These are phyloP conservation scores for Cololabis saira DNA, from an alignment of 2,113 vertebrate species.

Conservation along the genomic window DNA sequence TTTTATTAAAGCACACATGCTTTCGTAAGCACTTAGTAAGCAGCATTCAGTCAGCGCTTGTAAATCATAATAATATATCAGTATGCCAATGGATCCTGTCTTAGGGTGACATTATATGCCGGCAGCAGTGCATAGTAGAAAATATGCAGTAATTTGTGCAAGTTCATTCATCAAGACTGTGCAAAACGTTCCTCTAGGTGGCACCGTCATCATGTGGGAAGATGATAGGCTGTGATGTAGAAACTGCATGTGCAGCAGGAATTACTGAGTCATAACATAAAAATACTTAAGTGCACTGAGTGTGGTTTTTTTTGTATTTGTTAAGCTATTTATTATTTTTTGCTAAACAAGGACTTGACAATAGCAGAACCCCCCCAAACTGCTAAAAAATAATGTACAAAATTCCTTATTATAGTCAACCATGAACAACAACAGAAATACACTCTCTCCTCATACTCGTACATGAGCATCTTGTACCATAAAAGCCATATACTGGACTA, in stretches of 20 bases:
- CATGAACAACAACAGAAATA: neutral
- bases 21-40: neutral
- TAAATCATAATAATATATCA: neutral
- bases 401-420: neutral
- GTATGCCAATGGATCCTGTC: no score
- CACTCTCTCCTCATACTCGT: neutral
- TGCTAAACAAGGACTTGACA: neutral
- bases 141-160: constrained; percentile 5
- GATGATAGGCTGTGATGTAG: constrained; percentile 21
- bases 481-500: neutral
- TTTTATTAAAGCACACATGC: no score
- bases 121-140: neutral
- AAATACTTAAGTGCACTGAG: neutral
- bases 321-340: neutral
- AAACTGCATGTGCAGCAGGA: constrained; percentile 22
- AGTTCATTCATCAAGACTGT: constrained; percentile 49
- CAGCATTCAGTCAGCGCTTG: neutral
- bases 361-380: neutral
- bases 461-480: neutral
- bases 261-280: neutral
- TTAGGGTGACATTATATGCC: neutral
- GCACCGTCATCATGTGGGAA: constrained; percentile 67
- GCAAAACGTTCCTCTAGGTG: constrained; percentile 72
- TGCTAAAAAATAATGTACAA: neutral
- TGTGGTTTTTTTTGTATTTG: neutral